Evolutionary conservation across 2,113 vertebrate genomes (phyloP).

Genomic region (Nibea coibor): DNA sequence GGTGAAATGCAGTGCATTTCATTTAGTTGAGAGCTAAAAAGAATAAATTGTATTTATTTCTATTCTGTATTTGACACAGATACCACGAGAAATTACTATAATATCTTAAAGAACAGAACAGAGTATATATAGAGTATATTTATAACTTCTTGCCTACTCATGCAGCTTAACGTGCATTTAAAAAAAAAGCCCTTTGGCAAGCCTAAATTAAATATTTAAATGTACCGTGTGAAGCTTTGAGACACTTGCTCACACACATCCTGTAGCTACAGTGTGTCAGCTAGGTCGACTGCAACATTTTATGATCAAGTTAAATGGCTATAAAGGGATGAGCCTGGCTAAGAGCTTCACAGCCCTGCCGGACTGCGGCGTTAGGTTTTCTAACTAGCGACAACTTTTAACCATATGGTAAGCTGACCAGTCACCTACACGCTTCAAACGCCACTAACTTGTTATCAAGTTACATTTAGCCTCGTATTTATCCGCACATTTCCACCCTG

Average conservation of each 20-base stretch:
- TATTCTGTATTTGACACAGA: neutral
- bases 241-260: neutral
- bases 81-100: too few relatives aligned
- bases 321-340: neutral
- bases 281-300: neutral
- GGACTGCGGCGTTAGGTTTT: slow-evolving; percentile 23
- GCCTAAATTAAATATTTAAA: neutral
- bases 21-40: neutral
- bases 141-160: neutral
- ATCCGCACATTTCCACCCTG: neutral
- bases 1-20: slow-evolving; percentile 10
- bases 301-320: neutral
- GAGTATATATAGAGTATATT: neutral
- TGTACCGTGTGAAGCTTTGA: neutral
- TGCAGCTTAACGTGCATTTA: neutral
- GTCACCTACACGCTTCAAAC: slow-evolving; percentile 16
- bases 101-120: neutral
- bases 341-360: neutral
- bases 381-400: slow-evolving; percentile 8
- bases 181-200: neutral
- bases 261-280: neutral
- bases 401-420: slow-evolving; percentile 48
- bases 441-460: slow-evolving; percentile 28
- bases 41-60: slow-evolving; percentile 3
- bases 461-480: slow-evolving; percentile 15